phyloP scores from a whole-genome alignment of 2,113 vertebrate species.

The Serinus canaria region DNA sequence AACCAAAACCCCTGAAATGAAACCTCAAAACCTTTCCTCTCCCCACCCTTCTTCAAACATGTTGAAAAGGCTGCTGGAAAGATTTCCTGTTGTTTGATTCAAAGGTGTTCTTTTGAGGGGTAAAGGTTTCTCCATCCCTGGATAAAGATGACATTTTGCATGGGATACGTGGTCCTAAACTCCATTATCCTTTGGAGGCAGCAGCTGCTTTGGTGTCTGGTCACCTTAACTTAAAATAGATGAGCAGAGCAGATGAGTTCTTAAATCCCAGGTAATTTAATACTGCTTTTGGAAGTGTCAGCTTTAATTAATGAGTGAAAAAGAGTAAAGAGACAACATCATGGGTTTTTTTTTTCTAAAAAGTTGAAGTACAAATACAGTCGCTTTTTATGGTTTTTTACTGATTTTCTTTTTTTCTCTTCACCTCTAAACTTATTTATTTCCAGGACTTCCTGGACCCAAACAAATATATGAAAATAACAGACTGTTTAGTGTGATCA shows the following conservation, averaged over 20 bases:
- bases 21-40: neutral
- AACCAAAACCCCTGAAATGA: accelerated
- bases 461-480: neutral
- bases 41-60: neutral
- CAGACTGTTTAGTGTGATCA: neutral
- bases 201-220: neutral
- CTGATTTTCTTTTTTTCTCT: neutral
- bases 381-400: neutral
- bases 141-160: neutral
- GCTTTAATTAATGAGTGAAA: neutral
- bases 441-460: neutral
- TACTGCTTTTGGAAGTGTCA: neutral
- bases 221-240: neutral
- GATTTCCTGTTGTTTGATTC: neutral
- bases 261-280: neutral
- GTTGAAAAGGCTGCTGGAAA: neutral
- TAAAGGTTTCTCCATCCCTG: neutral
- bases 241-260: neutral
- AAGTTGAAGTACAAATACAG: neutral
- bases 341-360: neutral
- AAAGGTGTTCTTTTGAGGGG: neutral
- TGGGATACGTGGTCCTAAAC: neutral
- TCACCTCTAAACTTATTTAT: neutral
- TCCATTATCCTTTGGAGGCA: neutral
- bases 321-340: neutral